phyloP scores from a whole-genome alignment of 2,797 vertebrate genomes.

The Saguinus oedipus region DNA sequence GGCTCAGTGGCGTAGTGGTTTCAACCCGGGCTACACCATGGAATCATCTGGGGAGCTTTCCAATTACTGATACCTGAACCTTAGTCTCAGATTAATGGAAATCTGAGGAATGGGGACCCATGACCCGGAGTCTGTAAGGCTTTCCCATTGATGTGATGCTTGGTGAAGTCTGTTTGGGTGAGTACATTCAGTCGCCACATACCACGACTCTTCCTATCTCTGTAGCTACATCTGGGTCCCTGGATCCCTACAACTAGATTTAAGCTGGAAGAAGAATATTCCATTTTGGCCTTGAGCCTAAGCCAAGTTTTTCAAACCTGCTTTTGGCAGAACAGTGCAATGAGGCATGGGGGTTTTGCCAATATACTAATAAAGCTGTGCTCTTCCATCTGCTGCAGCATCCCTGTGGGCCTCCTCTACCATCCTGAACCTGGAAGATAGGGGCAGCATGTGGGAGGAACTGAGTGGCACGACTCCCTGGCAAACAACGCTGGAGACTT shows the following conservation, averaged over 20 bases:
- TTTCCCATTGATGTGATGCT: accelerated
- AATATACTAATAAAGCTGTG: background rate
- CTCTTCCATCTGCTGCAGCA: background rate
- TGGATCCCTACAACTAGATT: background rate
- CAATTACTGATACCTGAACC: too few species aligned
- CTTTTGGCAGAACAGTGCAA: background rate
- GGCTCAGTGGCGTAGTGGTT: accelerated
- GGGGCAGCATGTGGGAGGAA: background rate
- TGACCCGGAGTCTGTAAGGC: accelerated
- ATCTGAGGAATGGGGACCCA: background rate
- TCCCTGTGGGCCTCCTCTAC: background rate
- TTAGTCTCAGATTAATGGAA: accelerated
- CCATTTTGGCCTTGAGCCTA: background rate
- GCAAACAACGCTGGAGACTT: background rate
- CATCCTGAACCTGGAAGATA: background rate
- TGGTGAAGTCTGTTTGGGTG: accelerated
- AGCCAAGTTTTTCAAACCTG: background rate
- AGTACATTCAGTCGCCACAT: background rate
- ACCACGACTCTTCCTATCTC: accelerated
- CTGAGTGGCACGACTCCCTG: background rate
- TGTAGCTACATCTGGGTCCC: background rate
- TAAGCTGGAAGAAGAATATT: background rate
- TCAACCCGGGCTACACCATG: background rate
- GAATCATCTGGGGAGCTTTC: background rate
- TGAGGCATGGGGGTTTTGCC: background rate